phyloP scores from a whole-genome alignment of 2,113 vertebrate species.

The Percopsis transmontana region DNA sequence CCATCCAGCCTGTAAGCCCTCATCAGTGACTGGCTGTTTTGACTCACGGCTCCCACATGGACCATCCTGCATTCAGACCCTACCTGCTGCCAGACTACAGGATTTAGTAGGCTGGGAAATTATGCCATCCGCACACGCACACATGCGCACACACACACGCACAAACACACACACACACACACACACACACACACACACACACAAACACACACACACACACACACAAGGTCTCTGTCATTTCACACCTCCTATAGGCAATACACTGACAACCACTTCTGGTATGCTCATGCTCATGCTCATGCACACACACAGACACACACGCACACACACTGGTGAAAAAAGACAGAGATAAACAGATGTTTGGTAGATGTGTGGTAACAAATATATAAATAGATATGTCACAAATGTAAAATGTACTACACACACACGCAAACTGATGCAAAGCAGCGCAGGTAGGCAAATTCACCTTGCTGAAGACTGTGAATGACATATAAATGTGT shows the following conservation, averaged over 20 bases:
- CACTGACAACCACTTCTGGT: background rate
- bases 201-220: too few species aligned
- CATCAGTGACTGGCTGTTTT: constrained; percentile 37
- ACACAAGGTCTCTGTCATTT: background rate
- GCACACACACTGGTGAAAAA: constrained; percentile 2
- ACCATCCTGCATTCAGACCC: constrained; percentile 49
- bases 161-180: too few species aligned
- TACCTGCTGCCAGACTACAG: constrained; percentile 42
- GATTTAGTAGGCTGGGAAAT: constrained; percentile 63
- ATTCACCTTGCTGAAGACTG: constrained; percentile 49
- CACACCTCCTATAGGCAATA: background rate
- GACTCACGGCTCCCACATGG: constrained; percentile 58
- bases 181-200: too few species aligned
- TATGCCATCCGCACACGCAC: constrained; percentile 41
- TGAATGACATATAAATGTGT: constrained; percentile 65
- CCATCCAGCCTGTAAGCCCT: constrained; percentile 56
- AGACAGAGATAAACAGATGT: too few species aligned
- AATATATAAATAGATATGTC: too few species aligned
- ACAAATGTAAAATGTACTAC: too few species aligned
- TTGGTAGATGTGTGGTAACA: too few species aligned
- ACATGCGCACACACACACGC: background rate
- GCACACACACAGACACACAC: constrained; percentile 5
- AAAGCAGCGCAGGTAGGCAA: constrained; percentile 7
- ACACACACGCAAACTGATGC: background rate
- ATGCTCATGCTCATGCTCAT: background rate